Conservation (phyloP, 2,797 vertebrate species). For the Crocodylus rhombifer region DNA sequence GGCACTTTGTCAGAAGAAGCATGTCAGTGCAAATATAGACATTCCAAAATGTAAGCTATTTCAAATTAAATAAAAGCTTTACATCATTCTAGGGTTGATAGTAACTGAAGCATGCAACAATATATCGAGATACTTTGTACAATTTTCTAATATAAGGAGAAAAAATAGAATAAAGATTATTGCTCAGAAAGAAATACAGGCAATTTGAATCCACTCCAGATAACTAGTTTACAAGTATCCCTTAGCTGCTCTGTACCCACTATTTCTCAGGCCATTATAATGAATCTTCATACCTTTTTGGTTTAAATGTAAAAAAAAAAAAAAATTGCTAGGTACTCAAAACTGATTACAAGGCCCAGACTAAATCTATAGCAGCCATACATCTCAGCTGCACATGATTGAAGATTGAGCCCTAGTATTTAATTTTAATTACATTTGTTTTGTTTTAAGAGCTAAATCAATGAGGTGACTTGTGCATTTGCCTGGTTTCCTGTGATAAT, state of each 20-base stretch:
- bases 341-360: background rate
- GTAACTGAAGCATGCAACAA: background rate
- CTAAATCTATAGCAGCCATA: background rate
- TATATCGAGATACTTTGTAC: background rate
- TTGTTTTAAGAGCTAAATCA: background rate
- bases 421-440: background rate
- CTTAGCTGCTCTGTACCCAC: background rate
- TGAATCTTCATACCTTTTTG: background rate
- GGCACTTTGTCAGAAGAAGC: background rate
- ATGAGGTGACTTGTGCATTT: background rate
- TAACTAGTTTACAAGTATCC: background rate
- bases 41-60: background rate
- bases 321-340: background rate
- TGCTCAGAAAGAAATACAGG: too few relatives aligned
- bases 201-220: background rate
- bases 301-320: background rate
- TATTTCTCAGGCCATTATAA: background rate
- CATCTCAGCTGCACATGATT: background rate
- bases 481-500: too few relatives aligned
- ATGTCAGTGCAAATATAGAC: background rate
- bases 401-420: background rate
- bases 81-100: background rate
- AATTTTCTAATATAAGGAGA: background rate
- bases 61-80: background rate
- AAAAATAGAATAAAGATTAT: background rate